phyloP scores from a whole-genome alignment of 2,888 invertebrate species.

The Sylvicola cinctus region DNA sequence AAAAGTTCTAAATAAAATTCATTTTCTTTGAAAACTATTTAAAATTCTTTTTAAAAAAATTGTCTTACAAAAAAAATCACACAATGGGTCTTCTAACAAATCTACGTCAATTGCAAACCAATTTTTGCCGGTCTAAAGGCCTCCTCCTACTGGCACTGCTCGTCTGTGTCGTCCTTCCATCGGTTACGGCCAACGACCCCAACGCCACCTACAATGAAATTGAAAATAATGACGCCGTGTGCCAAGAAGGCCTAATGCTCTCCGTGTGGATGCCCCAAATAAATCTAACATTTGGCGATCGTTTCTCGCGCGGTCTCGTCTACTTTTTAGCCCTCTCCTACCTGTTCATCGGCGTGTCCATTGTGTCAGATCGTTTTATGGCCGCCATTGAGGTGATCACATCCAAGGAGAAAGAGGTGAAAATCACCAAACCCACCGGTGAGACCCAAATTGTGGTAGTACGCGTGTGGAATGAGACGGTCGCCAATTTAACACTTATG shows the following conservation, averaged over 20 bases:
- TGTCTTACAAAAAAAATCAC: too few species aligned
- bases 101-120: too few species aligned
- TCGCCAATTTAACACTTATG: constrained; percentile 96
- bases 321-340: constrained; percentile 82
- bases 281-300: constrained; percentile 52
- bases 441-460: constrained; percentile 78
- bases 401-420: constrained; percentile 87
- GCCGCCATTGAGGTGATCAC: constrained; percentile 98
- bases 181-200: constrained; percentile 5
- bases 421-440: constrained; percentile 72
- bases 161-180: too few species aligned
- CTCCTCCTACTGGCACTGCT: neutral
- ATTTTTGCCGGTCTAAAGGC: neutral
- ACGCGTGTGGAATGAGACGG: constrained; percentile 97
- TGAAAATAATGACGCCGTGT: constrained; percentile 23
- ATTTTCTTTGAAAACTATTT: too few species aligned
- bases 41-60: too few species aligned
- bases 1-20: too few species aligned
- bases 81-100: too few species aligned
- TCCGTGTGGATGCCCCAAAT: constrained; percentile 77
- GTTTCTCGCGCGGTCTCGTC: constrained; percentile 65
- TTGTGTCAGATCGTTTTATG: constrained; percentile 98
- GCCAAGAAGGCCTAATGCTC: constrained; percentile 68
- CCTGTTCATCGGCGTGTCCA: constrained; percentile 96
- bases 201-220: constrained; percentile 7